These are phyloP conservation scores for Decapterus maruadsi DNA, from an alignment of 2,797 vertebrate species.

Conservation along the genomic window DNA sequence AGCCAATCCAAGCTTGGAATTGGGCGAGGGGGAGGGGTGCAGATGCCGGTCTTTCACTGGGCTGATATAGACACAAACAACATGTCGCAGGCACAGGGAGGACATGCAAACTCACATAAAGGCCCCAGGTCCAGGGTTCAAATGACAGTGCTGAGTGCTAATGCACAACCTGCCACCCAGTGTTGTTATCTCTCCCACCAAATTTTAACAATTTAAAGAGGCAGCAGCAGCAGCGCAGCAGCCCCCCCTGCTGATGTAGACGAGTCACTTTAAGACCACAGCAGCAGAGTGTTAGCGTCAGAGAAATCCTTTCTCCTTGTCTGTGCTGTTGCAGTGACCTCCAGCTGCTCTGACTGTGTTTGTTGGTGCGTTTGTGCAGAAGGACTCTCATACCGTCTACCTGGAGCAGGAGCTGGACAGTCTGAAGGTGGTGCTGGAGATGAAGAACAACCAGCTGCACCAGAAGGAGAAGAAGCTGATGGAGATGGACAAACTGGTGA, in stretches of 20 bases:
- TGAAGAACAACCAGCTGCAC: slow-evolving; percentile 94
- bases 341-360: background rate
- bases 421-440: slow-evolving; percentile 94
- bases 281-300: background rate
- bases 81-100: too few species aligned
- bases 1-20: too few species aligned
- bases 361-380: slow-evolving; percentile 77
- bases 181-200: too few species aligned
- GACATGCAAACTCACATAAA: too few species aligned
- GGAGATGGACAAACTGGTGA: slow-evolving; percentile 94
- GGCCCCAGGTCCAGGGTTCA: too few species aligned
- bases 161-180: too few species aligned
- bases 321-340: background rate
- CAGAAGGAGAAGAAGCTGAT: slow-evolving; percentile 94
- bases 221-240: background rate
- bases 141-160: too few species aligned
- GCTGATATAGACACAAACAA: too few species aligned
- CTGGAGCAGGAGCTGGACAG: slow-evolving; percentile 96
- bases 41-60: too few species aligned
- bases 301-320: background rate
- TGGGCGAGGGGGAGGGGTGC: too few species aligned
- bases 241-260: slow-evolving; percentile 39
- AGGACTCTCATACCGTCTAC: slow-evolving; percentile 92
- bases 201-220: too few species aligned
- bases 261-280: background rate